These are phyloP conservation scores for Cactoblastis cactorum DNA, from an alignment of 2,888 invertebrate species.

Conservation along the genomic window DNA sequence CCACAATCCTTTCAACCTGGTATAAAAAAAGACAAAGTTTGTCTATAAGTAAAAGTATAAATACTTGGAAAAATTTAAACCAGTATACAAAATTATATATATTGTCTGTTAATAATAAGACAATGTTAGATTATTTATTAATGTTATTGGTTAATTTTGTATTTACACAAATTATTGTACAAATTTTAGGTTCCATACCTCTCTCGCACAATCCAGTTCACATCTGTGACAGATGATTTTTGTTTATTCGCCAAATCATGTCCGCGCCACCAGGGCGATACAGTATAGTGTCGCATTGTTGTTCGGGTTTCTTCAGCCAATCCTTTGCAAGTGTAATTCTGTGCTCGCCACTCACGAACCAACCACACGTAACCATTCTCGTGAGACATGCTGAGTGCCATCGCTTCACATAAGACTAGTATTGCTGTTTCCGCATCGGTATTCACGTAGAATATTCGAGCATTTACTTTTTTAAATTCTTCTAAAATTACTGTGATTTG, in stretches of 20 bases:
- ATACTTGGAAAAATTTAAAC: no score
- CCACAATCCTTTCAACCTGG: background rate
- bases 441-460: conserved; percentile 89
- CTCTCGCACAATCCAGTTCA: background rate
- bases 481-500: conserved; percentile 13
- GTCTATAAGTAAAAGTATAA: no score
- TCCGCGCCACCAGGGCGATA: conserved; percentile 21
- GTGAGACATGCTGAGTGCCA: conserved; percentile 62
- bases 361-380: conserved; percentile 39
- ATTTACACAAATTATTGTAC: background rate
- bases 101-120: no score
- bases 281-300: conserved; percentile 23
- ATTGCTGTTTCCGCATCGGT: conserved; percentile 82
- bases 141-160: no score
- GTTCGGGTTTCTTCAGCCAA: background rate
- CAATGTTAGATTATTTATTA: no score
- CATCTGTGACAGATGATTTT: background rate
- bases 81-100: no score
- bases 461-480: conserved; percentile 48
- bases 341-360: conserved; percentile 38
- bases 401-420: conserved; percentile 83
- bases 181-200: background rate
- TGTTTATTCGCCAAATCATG: background rate
- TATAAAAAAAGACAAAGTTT: no score
- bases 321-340: background rate